These are phyloP conservation scores for Morone chrysops DNA, from an alignment of 2,113 vertebrate genomes.

Conservation along the genomic window DNA sequence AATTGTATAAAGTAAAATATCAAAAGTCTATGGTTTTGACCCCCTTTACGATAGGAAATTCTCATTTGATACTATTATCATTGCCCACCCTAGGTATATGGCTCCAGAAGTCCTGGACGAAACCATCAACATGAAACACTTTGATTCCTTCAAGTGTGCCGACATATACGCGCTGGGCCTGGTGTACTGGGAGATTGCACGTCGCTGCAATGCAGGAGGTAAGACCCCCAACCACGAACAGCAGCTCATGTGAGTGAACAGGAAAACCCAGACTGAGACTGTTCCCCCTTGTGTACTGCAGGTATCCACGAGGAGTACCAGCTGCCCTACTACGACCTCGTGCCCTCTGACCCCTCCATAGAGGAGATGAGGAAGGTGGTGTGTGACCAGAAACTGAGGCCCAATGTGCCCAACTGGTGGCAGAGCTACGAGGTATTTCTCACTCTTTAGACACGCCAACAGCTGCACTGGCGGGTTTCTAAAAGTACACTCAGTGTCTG, in stretches of 20 bases:
- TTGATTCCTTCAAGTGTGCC: conserved; percentile 98
- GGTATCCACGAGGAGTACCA: conserved; percentile 99
- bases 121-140: conserved; percentile 99
- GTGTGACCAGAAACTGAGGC: conserved; percentile 97
- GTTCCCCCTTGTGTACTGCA: conserved; percentile 51
- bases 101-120: conserved; percentile 98
- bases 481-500: conserved; percentile 17
- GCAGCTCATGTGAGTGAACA: rapidly evolving
- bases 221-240: neutral
- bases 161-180: conserved; percentile 97
- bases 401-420: conserved; percentile 99
- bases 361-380: conserved; percentile 99
- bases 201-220: conserved; percentile 97
- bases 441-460: neutral
- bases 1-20: neutral
- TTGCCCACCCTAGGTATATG: conserved; percentile 90
- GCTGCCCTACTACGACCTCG: conserved; percentile 97
- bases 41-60: neutral
- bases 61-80: neutral
- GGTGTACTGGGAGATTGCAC: conserved; percentile 98
- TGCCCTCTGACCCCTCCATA: conserved; percentile 98
- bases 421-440: conserved; percentile 95
- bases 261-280: conserved; percentile 11
- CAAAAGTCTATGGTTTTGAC: neutral
- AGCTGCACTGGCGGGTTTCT: conserved; percentile 16